A percentile compares a stretch with the other conserved stretches of the same genome.
Evolutionary conservation across 2,113 vertebrate genomes (phyloP).

Genomic region (Collichthys lucidus): DNA sequence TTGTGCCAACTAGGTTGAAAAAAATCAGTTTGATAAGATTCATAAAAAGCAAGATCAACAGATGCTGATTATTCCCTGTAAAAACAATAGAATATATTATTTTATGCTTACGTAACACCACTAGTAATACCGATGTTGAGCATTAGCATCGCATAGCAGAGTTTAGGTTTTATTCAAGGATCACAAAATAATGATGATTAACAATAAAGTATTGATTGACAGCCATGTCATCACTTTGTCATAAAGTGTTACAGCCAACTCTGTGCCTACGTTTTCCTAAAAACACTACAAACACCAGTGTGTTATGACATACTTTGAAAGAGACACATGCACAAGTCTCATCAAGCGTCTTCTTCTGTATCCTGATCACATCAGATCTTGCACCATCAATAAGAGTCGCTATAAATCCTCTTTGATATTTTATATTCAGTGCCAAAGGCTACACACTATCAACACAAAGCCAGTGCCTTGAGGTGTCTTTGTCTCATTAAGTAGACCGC

Average conservation of each 20-base stretch:
- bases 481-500: conserved; percentile 32
- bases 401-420: conserved; percentile 16
- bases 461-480: neutral
- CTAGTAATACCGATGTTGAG: neutral
- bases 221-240: neutral
- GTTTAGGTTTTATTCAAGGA: neutral
- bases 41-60: conserved; percentile 19
- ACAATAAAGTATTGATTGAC: neutral
- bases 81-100: too few relatives aligned
- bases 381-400: neutral
- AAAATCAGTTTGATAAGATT: conserved; percentile 4
- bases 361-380: neutral
- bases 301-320: neutral
- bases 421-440: conserved; percentile 20
- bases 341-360: neutral
- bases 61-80: neutral
- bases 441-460: conserved; percentile 24
- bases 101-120: too few relatives aligned
- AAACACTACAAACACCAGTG: neutral
- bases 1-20: conserved; percentile 40
- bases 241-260: neutral
- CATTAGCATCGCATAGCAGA: neutral
- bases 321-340: neutral
- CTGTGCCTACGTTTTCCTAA: neutral
- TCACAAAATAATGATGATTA: neutral